Evolutionary conservation across 2,888 invertebrate genomes (phyloP).

Genomic region (Drosophila engyochracea): DNA sequence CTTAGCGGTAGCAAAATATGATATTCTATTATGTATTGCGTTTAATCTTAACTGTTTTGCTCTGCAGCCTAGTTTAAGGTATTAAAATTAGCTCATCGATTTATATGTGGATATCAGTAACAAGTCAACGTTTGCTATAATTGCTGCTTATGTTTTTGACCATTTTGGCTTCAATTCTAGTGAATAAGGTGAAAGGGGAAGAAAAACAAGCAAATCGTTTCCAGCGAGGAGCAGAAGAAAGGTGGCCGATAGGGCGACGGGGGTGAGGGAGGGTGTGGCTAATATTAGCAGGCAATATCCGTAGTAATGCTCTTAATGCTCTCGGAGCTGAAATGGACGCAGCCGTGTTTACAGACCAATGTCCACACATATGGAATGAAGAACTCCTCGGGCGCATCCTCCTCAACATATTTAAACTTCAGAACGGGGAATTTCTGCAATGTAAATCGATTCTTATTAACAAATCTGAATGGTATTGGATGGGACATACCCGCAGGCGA

Average conservation of each 20-base stretch:
- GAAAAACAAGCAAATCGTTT: constrained; percentile 34
- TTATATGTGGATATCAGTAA: constrained; percentile 25
- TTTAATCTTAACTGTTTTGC: constrained; percentile 28
- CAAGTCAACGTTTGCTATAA: constrained; percentile 59
- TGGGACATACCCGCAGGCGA: constrained; percentile 91
- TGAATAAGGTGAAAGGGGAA: constrained; percentile 20
- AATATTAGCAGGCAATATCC: constrained; percentile 85
- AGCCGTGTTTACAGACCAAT: constrained; percentile 89
- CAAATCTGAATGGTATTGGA: neutral
- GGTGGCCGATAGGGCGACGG: constrained; percentile 17
- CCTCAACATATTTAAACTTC: constrained; percentile 99
- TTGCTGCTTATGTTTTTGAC: constrained; percentile 30
- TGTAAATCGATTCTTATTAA: neutral
- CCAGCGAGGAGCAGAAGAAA: constrained; percentile 29
- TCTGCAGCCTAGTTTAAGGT: constrained; percentile 49
- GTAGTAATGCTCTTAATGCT: constrained; percentile 84
- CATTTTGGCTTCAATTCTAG: constrained; percentile 65
- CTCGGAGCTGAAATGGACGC: constrained; percentile 85
- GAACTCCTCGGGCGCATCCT: constrained; percentile 99
- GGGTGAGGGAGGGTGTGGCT: constrained; percentile 14
- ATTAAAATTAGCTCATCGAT: constrained; percentile 50
- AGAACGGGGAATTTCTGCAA: constrained; percentile 98
- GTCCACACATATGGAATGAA: constrained; percentile 99
- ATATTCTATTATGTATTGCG: constrained; percentile 26
- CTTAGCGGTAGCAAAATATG: constrained; percentile 63